Evolutionary conservation across 1,140 invertebrate species (phyloP).

Genomic region (Sinonovacula constricta): DNA sequence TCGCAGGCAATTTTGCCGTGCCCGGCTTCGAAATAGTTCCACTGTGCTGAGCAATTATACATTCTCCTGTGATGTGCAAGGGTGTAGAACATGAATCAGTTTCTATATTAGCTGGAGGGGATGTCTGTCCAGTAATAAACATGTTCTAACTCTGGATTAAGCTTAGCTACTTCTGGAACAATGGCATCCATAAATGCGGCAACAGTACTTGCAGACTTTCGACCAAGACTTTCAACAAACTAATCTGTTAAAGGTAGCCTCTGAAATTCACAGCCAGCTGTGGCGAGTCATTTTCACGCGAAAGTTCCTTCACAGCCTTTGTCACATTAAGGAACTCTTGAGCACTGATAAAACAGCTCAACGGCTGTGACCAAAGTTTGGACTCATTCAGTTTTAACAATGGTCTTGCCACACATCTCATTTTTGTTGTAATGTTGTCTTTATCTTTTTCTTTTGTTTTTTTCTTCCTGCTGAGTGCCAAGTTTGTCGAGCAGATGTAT

Average conservation of each 20-base stretch:
- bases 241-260: slow-evolving; percentile 43
- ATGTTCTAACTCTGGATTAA: no score
- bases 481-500: slow-evolving; percentile 9
- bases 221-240: slow-evolving; percentile 33
- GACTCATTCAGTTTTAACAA: slow-evolving; percentile 23
- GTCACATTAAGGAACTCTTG: not conserved
- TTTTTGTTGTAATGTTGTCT: slow-evolving; percentile 42
- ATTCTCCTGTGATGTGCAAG: no score
- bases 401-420: slow-evolving; percentile 24
- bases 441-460: slow-evolving; percentile 32
- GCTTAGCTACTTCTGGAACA: no score
- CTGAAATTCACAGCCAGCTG: slow-evolving; percentile 28
- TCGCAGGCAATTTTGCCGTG: no score
- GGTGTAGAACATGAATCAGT: no score
- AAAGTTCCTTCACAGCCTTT: slow-evolving; percentile 19
- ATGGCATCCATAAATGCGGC: no score
- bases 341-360: slow-evolving; percentile 2
- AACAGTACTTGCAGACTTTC: no score
- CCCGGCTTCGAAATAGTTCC: no score
- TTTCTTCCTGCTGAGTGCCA: slow-evolving; percentile 18
- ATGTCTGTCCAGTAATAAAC: no score
- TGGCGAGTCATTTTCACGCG: slow-evolving; percentile 12
- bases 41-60: no score
- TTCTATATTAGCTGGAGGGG: no score
- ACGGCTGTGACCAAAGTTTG: not conserved